phyloP scores from a whole-genome alignment of 2,113 vertebrate genomes.

The Diglossa brunneiventris region DNA sequence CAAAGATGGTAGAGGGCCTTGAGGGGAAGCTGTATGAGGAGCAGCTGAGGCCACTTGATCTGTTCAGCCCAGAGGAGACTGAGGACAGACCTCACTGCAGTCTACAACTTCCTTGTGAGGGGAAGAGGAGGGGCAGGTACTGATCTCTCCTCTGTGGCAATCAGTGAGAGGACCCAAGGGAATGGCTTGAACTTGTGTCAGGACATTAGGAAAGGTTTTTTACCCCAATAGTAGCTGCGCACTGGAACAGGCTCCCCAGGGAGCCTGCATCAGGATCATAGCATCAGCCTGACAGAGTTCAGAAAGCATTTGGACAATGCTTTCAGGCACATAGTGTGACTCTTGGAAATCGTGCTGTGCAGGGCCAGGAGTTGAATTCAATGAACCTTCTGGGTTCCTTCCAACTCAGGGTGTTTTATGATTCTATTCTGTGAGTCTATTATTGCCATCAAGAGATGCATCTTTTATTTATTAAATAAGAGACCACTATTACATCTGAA shows the following conservation, averaged over 20 bases:
- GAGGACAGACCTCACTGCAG: neutral
- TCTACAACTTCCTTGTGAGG: neutral
- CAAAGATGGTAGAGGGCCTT: neutral
- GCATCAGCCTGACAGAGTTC: neutral
- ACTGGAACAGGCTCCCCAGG: neutral
- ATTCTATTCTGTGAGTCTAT: neutral
- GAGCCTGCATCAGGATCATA: neutral
- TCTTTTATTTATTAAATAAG: constrained; percentile 54
- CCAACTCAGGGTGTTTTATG: neutral
- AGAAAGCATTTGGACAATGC: neutral
- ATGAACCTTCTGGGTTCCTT: neutral
- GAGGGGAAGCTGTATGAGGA: accelerated
- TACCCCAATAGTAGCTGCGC: accelerated
- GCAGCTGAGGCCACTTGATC: accelerated
- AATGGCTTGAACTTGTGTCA: neutral
- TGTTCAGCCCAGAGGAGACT: neutral
- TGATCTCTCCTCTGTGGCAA: neutral
- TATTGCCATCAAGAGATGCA: neutral
- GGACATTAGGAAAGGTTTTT: neutral
- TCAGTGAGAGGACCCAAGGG: accelerated
- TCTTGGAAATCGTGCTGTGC: neutral
- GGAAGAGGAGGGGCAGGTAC: neutral
- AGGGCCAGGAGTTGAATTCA: neutral
- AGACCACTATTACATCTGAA: constrained; percentile 62
- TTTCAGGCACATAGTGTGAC: neutral